Evolutionary conservation across 2,797 vertebrate genomes (phyloP).

Genomic region (Clarias platycephalus): DNA sequence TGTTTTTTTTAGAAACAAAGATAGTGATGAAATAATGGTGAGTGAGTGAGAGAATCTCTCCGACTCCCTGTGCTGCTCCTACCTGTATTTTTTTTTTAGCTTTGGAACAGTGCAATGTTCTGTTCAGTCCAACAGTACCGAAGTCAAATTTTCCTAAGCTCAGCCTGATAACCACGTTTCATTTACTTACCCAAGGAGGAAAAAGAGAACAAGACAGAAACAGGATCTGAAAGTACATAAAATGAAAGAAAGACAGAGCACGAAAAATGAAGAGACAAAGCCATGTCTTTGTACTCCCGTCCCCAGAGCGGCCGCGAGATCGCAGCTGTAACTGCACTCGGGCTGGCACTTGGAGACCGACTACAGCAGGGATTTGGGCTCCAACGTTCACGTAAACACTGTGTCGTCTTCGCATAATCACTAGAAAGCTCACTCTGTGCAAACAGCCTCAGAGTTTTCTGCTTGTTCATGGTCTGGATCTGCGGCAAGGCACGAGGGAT

Average conservation of each 20-base stretch:
- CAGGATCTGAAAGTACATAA: neutral
- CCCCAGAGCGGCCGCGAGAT: neutral
- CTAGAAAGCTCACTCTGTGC: constrained; percentile 1
- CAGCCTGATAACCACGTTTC: neutral
- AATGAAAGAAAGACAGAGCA: neutral
- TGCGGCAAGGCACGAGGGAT: neutral
- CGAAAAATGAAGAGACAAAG: constrained; percentile 6
- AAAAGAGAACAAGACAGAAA: constrained; percentile 7
- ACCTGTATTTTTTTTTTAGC: neutral
- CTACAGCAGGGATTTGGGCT: neutral
- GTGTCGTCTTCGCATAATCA: constrained; percentile 8
- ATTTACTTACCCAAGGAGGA: too few species aligned
- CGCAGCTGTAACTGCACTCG: neutral
- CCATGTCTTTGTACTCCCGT: neutral
- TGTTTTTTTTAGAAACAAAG: neutral
- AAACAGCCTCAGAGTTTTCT: neutral
- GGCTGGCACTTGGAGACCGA: neutral
- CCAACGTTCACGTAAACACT: neutral
- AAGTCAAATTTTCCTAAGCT: neutral
- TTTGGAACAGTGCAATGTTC: neutral
- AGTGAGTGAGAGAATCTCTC: neutral
- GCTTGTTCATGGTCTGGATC: neutral
- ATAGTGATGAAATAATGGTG: neutral
- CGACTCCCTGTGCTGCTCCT: too few species aligned
- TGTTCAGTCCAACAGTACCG: neutral